A percentile compares a stretch with the other conserved stretches of the same genome.
Conservation (phyloP, 2,888 invertebrate genomes). For the Amphipyra berbera region DNA sequence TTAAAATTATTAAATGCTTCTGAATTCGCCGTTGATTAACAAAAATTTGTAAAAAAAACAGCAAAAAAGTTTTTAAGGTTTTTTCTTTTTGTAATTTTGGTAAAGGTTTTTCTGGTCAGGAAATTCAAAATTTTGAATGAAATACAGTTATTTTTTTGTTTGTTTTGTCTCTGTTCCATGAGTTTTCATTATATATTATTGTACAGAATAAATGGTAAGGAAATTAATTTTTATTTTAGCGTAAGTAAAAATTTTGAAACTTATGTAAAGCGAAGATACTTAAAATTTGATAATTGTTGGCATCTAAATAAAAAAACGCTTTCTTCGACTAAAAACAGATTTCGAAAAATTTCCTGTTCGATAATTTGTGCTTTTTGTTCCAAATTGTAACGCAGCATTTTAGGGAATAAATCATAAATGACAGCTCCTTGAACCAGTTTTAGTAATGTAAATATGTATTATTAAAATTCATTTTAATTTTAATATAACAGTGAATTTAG, state of each 20-base stretch:
- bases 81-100: too few relatives aligned
- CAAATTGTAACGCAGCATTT: slow-evolving; percentile 47
- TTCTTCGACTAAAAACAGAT: slow-evolving; percentile 31
- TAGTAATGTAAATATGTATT: slow-evolving; percentile 64
- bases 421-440: slow-evolving; percentile 53
- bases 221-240: slow-evolving; percentile 62
- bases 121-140: too few relatives aligned
- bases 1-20: slow-evolving; percentile 42
- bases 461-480: slow-evolving; percentile 42
- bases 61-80: not conserved
- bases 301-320: slow-evolving; percentile 17
- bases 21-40: slow-evolving; percentile 9
- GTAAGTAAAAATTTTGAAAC: slow-evolving; percentile 48
- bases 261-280: slow-evolving; percentile 67
- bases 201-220: slow-evolving; percentile 70
- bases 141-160: slow-evolving; percentile 18
- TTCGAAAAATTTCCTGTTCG: slow-evolving; percentile 32
- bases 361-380: slow-evolving; percentile 11
- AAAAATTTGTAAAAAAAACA: slow-evolving; percentile 6
- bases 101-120: too few relatives aligned
- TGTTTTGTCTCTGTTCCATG: slow-evolving; percentile 65
- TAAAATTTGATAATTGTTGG: slow-evolving; percentile 57
- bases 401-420: slow-evolving; percentile 13
- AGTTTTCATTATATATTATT: slow-evolving; percentile 62
- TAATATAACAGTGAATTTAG: slow-evolving; percentile 57